phyloP scores from a whole-genome alignment of 92 coral and sea anemone genomes.

The Umimayanthus kanabou region DNA sequence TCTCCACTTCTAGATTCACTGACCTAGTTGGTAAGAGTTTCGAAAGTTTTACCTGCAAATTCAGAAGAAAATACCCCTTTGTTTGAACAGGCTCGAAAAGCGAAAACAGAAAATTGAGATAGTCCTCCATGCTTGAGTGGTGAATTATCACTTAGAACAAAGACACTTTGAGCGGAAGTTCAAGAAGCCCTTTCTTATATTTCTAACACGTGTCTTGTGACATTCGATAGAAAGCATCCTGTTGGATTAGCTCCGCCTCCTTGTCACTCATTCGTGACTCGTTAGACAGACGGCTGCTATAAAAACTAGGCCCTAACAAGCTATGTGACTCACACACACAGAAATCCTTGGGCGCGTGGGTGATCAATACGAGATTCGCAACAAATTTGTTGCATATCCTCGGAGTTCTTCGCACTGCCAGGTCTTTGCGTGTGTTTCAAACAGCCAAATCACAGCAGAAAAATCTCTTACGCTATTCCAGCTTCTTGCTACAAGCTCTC shows the following conservation, averaged over 20 bases:
- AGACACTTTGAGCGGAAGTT: constrained; percentile 47
- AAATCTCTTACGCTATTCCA: constrained; percentile 41
- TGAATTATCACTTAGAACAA: constrained; percentile 15
- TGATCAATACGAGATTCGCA: constrained; percentile 10
- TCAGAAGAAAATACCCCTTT: constrained; percentile 20
- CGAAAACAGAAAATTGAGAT: constrained; percentile 34
- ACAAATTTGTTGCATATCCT: constrained; percentile 23
- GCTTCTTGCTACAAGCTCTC: constrained; percentile 47
- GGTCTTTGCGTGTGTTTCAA: constrained; percentile 19
- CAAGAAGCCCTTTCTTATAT: neutral
- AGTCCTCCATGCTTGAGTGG: neutral
- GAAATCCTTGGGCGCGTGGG: constrained; percentile 41
- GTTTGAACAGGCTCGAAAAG: constrained; percentile 17
- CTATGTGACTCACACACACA: neutral
- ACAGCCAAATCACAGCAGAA: constrained; percentile 30
- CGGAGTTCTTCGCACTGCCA: constrained; percentile 8
- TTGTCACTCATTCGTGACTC: constrained; percentile 29
- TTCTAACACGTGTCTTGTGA: constrained; percentile 43
- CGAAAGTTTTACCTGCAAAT: constrained; percentile 13
- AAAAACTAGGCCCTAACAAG: constrained; percentile 3
- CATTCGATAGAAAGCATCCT: constrained; percentile 35
- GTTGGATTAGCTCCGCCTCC: constrained; percentile 19
- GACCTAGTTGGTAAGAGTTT: neutral
- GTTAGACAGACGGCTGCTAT: constrained; percentile 20
- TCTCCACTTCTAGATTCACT: neutral